Evolutionary conservation across 2,888 invertebrate species (phyloP).

Genomic region (Gymnoscelis rufifasciata): DNA sequence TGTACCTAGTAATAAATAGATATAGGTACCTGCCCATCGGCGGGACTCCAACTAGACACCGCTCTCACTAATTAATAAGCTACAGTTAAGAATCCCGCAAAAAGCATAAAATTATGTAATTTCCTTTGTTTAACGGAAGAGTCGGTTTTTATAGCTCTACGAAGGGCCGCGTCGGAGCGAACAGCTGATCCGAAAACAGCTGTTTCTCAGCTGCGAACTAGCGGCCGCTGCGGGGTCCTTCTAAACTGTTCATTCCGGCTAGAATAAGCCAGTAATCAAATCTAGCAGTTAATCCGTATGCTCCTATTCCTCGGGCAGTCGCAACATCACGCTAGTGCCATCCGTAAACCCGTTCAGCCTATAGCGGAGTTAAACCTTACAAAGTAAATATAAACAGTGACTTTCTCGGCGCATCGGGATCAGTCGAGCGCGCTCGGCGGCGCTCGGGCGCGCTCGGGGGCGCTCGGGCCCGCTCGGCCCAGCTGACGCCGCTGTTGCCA

Average conservation of each 20-base stretch:
- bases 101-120: background rate
- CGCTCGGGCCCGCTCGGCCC: slow-evolving; percentile 46
- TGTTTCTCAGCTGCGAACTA: background rate
- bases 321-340: no score
- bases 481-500: slow-evolving; percentile 76
- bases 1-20: no score
- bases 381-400: slow-evolving; percentile 37
- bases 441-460: slow-evolving; percentile 41
- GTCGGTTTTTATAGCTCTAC: background rate
- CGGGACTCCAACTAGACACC: no score
- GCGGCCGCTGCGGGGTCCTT: no score
- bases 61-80: background rate
- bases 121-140: background rate
- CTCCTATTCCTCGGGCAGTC: no score
- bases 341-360: slow-evolving; percentile 9
- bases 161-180: background rate
- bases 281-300: no score
- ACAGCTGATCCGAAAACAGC: background rate
- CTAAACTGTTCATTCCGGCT: no score
- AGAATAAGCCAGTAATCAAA: no score
- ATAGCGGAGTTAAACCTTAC: slow-evolving; percentile 22
- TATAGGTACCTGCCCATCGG: background rate
- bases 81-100: background rate
- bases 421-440: slow-evolving; percentile 53
- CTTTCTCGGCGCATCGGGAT: slow-evolving; percentile 47